Evolutionary conservation across 2,797 vertebrate species (phyloP), one percentile per base, ranked within the genome.

Genomic region (Furcifer pardalis): DNA sequence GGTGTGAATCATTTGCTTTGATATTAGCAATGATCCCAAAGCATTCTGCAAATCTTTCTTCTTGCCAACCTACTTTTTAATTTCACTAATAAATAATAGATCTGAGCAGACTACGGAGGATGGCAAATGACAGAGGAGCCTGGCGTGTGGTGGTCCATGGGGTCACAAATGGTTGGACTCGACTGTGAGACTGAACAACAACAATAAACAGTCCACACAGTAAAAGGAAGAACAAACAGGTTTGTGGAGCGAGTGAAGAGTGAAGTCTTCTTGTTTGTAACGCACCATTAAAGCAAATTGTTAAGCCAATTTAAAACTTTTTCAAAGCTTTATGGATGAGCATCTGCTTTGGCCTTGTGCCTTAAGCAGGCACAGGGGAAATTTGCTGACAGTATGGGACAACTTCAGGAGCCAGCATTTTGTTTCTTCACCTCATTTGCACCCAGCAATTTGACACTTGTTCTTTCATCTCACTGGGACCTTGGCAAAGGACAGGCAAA

Each of bases 351-450:
- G 75, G 59, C 32, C 19, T 27, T 66, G n/a, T 77, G 78, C 60
- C 68, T 27, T 66, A 40, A 25, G 9, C 35, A 40, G 63, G 32
- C 78, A 71, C 77, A 71, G 77, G 77, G 73, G 78, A 81, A 81
- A 81, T 81, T 49, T 81, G 74, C 83, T 66, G 42, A 81, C 66
- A 52, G 68, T 27, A 44, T 19, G 23, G 25, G 44, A 72, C 25
- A 81, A 37, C 79, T 79, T 73, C 74, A 40, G 37, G 82, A 60
- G 73, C 46, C n/a, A 44, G 37, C 13, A 32, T 60, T 81, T 49
- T 84, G n/a, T 84, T 87, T 87, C 77, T 76, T 87, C 81, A 79
- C 77, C 81, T 75, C 71, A 77, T 32, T n/a, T 81, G 72, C 75
- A 81, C 66, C 74, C 79, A 81, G 83, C 79, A 73, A 68, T 37